Conservation (phyloP, 2,113 vertebrate genomes). For the Manacus vitellinus region DNA sequence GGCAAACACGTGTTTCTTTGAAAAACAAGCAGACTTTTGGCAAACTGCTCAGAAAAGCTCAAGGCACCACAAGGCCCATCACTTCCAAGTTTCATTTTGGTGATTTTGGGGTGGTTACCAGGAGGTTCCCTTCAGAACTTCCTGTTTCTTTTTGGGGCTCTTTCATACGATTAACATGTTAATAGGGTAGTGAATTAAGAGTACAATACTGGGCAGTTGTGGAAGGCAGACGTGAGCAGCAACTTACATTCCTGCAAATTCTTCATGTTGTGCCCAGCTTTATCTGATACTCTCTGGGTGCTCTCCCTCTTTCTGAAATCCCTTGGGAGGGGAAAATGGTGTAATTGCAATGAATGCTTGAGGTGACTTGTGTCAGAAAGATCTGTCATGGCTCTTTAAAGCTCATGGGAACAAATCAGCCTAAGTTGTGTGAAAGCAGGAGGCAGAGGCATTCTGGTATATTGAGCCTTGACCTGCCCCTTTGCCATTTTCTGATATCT, state of each 20-base stretch:
- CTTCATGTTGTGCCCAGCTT: slow-evolving; percentile 31
- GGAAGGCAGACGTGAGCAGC: slow-evolving; percentile 16
- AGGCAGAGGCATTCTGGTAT: not conserved
- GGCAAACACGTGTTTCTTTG: not conserved
- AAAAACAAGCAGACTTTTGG: slow-evolving; percentile 14
- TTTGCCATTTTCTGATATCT: not conserved
- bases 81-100: not conserved
- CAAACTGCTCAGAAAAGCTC: not conserved
- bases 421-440: not conserved
- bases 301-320: not conserved
- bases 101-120: not conserved
- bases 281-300: not conserved
- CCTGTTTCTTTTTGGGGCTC: not conserved
- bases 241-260: slow-evolving; percentile 46
- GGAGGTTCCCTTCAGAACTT: not conserved
- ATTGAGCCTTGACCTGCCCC: not conserved
- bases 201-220: not conserved
- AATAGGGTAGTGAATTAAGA: slow-evolving; percentile 8
- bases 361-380: slow-evolving; percentile 49
- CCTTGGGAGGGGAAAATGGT: not conserved
- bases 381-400: slow-evolving; percentile 59
- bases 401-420: slow-evolving; percentile 41
- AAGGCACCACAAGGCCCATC: not conserved
- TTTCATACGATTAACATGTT: not conserved
- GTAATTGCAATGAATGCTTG: slow-evolving; percentile 27